Conservation (phyloP, 1,140 invertebrate genomes). For the Neodiprion virginianus region DNA sequence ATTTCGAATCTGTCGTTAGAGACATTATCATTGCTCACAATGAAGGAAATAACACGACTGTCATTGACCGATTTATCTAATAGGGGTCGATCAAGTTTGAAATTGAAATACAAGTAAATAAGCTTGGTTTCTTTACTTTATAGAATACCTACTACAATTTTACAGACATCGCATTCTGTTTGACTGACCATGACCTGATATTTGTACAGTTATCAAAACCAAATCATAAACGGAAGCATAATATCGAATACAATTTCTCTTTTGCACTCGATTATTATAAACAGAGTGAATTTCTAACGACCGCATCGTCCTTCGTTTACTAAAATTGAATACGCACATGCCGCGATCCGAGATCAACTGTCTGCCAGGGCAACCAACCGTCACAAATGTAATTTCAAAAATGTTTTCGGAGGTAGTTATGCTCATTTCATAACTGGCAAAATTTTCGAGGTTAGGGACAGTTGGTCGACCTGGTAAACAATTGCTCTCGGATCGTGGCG, state of each 20-base stretch:
- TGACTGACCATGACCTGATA: constrained; percentile 1
- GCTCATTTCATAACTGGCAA: too few relatives aligned
- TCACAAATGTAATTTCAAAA: too few relatives aligned
- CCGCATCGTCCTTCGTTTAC: background rate
- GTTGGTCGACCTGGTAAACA: too few relatives aligned
- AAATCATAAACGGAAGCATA: constrained; percentile 12
- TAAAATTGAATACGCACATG: constrained; percentile 13
- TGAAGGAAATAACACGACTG: constrained; percentile 62
- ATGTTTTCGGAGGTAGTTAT: too few relatives aligned
- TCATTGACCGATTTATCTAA: constrained; percentile 56
- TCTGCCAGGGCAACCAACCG: too few relatives aligned
- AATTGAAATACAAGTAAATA: constrained; percentile 14
- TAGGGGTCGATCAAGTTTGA: too few relatives aligned
- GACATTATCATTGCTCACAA: constrained; percentile 69
- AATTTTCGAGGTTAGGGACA: too few relatives aligned
- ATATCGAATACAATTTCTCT: constrained; percentile 12
- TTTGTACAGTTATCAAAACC: constrained; percentile 10
- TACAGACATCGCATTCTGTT: constrained; percentile 13
- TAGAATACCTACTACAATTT: background rate
- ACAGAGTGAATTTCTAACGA: too few relatives aligned
- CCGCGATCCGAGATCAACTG: too few relatives aligned
- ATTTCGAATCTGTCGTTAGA: constrained; percentile 69
- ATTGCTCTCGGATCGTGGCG: too few relatives aligned
- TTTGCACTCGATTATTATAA: too few relatives aligned
- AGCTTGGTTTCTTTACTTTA: too few relatives aligned